A percentile compares a stretch with the other conserved stretches of the same genome.
Evolutionary conservation across 2,888 invertebrate species (phyloP).

Genomic region (Mythimna ferrago): DNA sequence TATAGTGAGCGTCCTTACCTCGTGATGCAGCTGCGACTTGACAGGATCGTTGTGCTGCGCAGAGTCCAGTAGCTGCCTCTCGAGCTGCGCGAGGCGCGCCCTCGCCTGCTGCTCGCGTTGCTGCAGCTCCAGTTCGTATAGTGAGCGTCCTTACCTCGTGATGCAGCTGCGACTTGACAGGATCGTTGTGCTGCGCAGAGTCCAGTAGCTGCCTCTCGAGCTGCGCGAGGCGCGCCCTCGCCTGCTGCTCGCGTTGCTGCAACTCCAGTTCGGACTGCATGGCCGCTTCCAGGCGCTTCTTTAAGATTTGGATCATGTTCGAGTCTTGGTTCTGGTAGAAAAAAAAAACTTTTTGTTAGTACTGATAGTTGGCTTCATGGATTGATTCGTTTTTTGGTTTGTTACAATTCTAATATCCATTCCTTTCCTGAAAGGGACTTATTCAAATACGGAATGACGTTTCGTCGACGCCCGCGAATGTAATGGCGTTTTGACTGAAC

Average conservation of each 20-base stretch:
- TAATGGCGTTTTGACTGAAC: too few species aligned
- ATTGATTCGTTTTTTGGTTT: too few species aligned
- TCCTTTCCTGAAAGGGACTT: too few species aligned
- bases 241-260: constrained; percentile 90
- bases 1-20: constrained; percentile 64
- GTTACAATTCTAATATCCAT: too few species aligned
- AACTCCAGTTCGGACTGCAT: constrained; percentile 92
- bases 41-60: constrained; percentile 41
- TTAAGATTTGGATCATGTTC: constrained; percentile 92
- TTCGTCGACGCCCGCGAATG: too few species aligned
- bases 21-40: constrained; percentile 66
- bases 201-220: constrained; percentile 68
- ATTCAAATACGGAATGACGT: too few species aligned
- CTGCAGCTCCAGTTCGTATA: constrained; percentile 78
- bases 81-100: constrained; percentile 76
- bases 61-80: constrained; percentile 65
- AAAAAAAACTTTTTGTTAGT: background rate
- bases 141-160: constrained; percentile 68
- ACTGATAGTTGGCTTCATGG: background rate
- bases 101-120: constrained; percentile 90
- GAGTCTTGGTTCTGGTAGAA: constrained; percentile 91
- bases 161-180: constrained; percentile 62
- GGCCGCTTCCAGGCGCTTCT: constrained; percentile 92
- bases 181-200: constrained; percentile 37
- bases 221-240: constrained; percentile 81